Base-by-base conservation (phyloP, 1,140 invertebrate species). In the Bombyx mandarina region DNA sequence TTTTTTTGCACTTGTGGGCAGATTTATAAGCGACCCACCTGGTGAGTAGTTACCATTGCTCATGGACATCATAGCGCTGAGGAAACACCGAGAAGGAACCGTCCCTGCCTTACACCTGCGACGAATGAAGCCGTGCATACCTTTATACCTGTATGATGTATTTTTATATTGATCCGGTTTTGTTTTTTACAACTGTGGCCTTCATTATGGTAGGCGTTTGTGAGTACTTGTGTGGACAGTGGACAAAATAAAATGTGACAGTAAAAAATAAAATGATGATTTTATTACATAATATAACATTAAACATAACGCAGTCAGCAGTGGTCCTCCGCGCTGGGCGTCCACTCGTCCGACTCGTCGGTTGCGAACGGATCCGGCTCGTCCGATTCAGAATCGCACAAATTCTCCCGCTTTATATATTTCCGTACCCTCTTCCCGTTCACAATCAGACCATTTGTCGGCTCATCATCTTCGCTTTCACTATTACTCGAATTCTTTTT, bases 271-370 rank as follows among this genome's bases (percentile, higher is more conserved):
- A 35, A 35, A 35, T 35, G 26, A 35, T 35, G 26, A 35, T 35
- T 35, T 35, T 35, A 35, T 35, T 35, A 35, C 26, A 35, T 2
- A 18, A 18, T 18, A 35, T 35, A 35, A 35, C 26, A 35, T 35
- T 35, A 35, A 35, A 35, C 26, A 5, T 35, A 35, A 3, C 2
- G 4, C 2, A 35, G 26, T 35, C 26, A 35, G 26, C 26, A 2
- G 26, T 35, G 26, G 26, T 35, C 26, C 26, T 35, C 26, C 26
- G 26, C 26, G 26, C 26, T 35, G 26, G 82, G 81, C 26, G 71
- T 49, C 79, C 82, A 85, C 8, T 85, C 82, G 18, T 81, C 81
- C 2, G 75, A 75, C 6, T 75, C 82, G 44, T 85, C 81, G 0
- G 74, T 79, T 7, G 48, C 58, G 46, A 63, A 82, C 0, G 78